Evolutionary conservation across 2,113 vertebrate genomes (phyloP).

Genomic region (Anseranas semipalmata): DNA sequence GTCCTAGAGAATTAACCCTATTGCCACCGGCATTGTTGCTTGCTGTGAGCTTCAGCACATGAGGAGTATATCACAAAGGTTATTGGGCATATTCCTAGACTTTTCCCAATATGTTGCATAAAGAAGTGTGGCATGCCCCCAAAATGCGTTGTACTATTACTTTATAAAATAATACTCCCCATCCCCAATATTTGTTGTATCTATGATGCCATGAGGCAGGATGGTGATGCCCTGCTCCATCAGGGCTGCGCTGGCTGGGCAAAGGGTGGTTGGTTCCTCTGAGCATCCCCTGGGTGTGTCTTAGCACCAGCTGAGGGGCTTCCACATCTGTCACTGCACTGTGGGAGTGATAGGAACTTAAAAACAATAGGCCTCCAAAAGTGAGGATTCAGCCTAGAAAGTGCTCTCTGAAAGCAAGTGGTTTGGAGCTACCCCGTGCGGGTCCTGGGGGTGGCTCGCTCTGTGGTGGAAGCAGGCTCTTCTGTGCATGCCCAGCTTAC

Average conservation of each 20-base stretch:
- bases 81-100: not conserved
- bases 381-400: too few species aligned
- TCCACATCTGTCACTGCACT: not conserved
- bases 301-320: not conserved
- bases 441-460: not conserved
- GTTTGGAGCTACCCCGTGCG: not conserved
- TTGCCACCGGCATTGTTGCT: rapidly evolving
- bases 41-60: not conserved
- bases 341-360: not conserved
- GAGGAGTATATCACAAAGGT: not conserved
- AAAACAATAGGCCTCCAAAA: not conserved
- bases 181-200: not conserved
- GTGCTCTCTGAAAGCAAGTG: not conserved
- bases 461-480: not conserved
- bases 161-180: not conserved
- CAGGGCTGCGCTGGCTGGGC: not conserved
- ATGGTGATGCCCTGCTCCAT: not conserved
- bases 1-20: not conserved
- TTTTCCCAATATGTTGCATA: not conserved
- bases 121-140: not conserved
- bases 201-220: too few species aligned
- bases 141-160: not conserved
- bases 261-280: not conserved
- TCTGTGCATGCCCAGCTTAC: not conserved
- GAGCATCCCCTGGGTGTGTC: not conserved